Conservation (phyloP, 2,797 vertebrate species). For the Phrynocephalus vlangalii region DNA sequence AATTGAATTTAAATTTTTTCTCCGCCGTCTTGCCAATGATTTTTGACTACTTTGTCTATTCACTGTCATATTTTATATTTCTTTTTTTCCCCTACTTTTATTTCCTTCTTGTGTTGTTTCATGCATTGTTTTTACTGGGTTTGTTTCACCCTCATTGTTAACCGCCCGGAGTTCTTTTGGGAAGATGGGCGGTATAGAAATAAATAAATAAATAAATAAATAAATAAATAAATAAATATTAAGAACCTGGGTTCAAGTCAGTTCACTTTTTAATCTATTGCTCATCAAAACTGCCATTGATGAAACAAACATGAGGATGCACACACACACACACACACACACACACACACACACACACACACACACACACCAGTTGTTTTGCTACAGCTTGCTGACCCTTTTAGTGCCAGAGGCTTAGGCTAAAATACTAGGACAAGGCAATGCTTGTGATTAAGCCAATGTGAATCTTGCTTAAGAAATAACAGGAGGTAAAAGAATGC, state of each 20-base stretch:
- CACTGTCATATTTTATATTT: no score
- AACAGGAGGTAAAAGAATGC: conserved; percentile 26
- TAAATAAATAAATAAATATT: background rate
- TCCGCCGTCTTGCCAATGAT: no score
- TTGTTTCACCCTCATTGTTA: no score
- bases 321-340: background rate
- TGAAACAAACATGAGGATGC: background rate
- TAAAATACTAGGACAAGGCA: background rate
- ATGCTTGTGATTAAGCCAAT: background rate
- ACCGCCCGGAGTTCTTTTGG: no score
- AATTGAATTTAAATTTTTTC: no score
- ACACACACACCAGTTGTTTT: background rate
- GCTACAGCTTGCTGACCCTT: background rate
- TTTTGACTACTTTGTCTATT: no score
- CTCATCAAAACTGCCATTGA: conserved; percentile 11
- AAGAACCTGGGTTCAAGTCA: background rate
- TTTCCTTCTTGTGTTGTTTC: no score
- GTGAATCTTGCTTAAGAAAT: background rate
- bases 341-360: background rate
- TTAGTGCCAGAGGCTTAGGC: conserved; percentile 52
- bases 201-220: no score
- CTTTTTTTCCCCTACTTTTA: no score
- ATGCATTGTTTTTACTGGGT: no score
- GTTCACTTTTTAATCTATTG: background rate
- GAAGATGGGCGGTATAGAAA: no score